Conservation (phyloP, 2,113 vertebrate species). For the Collichthys lucidus region DNA sequence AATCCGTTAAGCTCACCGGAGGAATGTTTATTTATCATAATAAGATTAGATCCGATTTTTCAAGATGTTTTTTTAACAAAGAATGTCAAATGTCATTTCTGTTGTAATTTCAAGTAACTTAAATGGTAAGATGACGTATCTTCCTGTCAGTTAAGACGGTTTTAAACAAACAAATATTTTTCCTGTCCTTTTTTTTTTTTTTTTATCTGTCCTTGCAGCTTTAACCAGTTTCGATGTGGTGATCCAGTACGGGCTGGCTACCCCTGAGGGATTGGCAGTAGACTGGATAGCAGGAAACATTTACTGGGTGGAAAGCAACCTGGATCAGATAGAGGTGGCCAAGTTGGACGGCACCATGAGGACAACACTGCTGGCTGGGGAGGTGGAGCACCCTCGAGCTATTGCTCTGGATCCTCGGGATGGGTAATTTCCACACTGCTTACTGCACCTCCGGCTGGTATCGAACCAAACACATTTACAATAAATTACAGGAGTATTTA, state of each 20-base stretch:
- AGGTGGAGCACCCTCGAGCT: conserved; percentile 96
- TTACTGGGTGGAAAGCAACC: conserved; percentile 99
- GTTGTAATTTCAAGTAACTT: not conserved
- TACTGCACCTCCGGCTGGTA: not conserved
- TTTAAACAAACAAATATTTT: not conserved
- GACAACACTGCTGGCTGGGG: conserved; percentile 94
- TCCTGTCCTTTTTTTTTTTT: not conserved
- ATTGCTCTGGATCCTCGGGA: conserved; percentile 96
- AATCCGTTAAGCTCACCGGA: conserved; percentile 39
- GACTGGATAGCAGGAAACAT: conserved; percentile 99
- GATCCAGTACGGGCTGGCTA: conserved; percentile 96
- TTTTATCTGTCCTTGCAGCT: conserved; percentile 48
- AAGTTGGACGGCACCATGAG: conserved; percentile 95
- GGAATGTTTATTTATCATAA: conserved; percentile 47
- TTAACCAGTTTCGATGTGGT: conserved; percentile 96
- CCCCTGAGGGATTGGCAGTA: conserved; percentile 94
- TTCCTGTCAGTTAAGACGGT: not conserved
- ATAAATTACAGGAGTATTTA: not conserved
- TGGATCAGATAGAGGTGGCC: conserved; percentile 98
- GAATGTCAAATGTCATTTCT: not conserved
- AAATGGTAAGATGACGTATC: not conserved
- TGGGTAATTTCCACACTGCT: conserved; percentile 81
- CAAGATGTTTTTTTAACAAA: not conserved
- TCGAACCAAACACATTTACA: not conserved
- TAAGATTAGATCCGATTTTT: conserved; percentile 9